These are phyloP conservation scores for Dicranocentrus wangi DNA, from an alignment of 2,888 invertebrate species.

Conservation along the genomic window DNA sequence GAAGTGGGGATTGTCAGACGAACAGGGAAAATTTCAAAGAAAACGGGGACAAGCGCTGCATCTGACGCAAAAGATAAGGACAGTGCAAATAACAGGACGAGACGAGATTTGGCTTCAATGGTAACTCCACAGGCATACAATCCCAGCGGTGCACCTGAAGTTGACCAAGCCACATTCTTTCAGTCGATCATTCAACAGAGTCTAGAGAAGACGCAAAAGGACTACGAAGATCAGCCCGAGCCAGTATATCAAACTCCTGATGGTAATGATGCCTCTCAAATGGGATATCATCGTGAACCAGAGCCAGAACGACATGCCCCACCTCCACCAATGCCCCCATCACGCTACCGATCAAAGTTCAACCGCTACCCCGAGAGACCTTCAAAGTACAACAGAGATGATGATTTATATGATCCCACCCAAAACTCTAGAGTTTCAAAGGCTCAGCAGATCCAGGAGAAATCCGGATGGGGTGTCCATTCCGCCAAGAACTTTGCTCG, in stretches of 20 bases:
- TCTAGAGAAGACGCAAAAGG: conserved; percentile 72
- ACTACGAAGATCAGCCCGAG: conserved; percentile 59
- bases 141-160: conserved; percentile 56
- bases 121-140: conserved; percentile 35
- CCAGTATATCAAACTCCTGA: conserved; percentile 38
- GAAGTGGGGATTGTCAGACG: conserved; percentile 71
- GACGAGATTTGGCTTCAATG: conserved; percentile 58
- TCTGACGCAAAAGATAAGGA: conserved; percentile 30
- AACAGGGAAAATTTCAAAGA: conserved; percentile 67
- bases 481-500: conserved; percentile 72
- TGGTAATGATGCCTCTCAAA: conserved; percentile 5
- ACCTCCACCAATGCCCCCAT: conserved; percentile 22
- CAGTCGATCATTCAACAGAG: conserved; percentile 73
- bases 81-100: conserved; percentile 7
- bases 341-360: conserved; percentile 41
- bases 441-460: conserved; percentile 58
- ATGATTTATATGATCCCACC: conserved; percentile 41
- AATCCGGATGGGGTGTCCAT: conserved; percentile 64
- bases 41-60: conserved; percentile 19
- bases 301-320: conserved; percentile 44
- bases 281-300: conserved; percentile 28
- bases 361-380: conserved; percentile 36
- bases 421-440: conserved; percentile 60
- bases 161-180: conserved; percentile 72
- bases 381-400: conserved; percentile 48